A percentile compares a stretch with the other conserved stretches of the same genome.
Conservation (phyloP, 2,888 invertebrate genomes). For the Phortica magna region DNA sequence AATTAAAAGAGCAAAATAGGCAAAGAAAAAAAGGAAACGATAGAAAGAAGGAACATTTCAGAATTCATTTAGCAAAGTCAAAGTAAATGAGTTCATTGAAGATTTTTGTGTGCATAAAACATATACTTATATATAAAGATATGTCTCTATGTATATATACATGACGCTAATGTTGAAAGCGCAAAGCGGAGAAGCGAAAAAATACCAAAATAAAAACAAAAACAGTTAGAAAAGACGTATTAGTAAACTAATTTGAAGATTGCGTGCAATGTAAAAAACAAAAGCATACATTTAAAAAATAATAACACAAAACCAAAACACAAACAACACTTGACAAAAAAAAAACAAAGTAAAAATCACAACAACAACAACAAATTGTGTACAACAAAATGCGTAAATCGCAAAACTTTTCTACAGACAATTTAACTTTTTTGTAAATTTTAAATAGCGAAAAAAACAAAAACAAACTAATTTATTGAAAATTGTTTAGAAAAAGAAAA, state of each 20-base stretch:
- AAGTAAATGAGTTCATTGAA: conserved; percentile 33
- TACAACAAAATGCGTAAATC: conserved; percentile 2
- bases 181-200: conserved; percentile 40
- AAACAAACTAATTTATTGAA: conserved; percentile 25
- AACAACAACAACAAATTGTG: conserved; percentile 29
- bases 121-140: conserved; percentile 32
- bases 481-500: not conserved
- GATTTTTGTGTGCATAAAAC: conserved; percentile 14
- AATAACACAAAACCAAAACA: conserved; percentile 33
- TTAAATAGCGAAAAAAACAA: conserved; percentile 18
- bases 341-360: conserved; percentile 45
- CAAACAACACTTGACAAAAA: conserved; percentile 42
- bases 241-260: conserved; percentile 39
- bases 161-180: conserved; percentile 50
- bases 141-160: conserved; percentile 43
- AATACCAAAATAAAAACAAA: conserved; percentile 44
- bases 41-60: conserved; percentile 8
- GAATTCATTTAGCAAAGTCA: conserved; percentile 2
- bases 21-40: not conserved
- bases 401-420: not conserved
- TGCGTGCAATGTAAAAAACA: conserved; percentile 61
- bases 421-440: conserved; percentile 1
- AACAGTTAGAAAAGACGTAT: conserved; percentile 31
- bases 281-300: not conserved
- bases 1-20: conserved; percentile 30